A percentile compares a stretch with the other conserved stretches of the same genome.
phyloP scores from a whole-genome alignment of 2,797 vertebrate genomes.

The Paratrypauchen microcephalus region DNA sequence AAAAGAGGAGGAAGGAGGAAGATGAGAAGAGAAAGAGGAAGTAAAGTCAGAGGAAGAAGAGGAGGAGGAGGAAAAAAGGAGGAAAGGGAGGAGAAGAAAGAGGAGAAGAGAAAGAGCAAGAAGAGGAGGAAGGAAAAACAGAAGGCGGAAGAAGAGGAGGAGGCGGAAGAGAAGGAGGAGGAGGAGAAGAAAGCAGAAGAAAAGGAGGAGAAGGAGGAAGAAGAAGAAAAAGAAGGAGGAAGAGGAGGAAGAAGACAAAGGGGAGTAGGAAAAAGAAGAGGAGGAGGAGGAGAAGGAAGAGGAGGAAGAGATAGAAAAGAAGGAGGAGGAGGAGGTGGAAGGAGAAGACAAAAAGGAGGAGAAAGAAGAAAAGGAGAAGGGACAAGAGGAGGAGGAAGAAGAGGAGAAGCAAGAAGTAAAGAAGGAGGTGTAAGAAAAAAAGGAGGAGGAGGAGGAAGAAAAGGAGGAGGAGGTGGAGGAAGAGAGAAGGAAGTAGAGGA shows the following conservation, averaged over 20 bases:
- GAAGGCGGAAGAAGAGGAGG: neutral
- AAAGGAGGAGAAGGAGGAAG: neutral
- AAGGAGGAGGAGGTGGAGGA: neutral
- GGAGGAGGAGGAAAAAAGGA: no score
- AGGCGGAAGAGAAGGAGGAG: conserved; percentile 1
- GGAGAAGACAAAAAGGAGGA: neutral
- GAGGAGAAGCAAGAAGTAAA: conserved; percentile 6
- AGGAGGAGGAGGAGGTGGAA: neutral
- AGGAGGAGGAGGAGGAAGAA: no score
- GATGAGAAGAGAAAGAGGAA: no score
- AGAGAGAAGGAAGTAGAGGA: neutral
- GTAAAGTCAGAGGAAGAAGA: no score
- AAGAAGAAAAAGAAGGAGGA: neutral
- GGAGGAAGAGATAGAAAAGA: no score
- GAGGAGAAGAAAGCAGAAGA: neutral
- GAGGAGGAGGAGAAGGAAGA: conserved; percentile 1
- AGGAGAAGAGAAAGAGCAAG: no score
- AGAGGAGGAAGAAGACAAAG: neutral
- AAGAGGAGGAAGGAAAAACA: no score
- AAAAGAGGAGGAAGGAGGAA: neutral
- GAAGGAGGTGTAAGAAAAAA: no score
- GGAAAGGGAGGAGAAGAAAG: no score
- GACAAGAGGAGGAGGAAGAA: neutral
- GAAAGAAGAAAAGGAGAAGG: neutral
- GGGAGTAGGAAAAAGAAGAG: no score